Percentiles rank a stretch among this genome's conserved stretches.
These are phyloP conservation scores for Rhingia campestris DNA, from an alignment of 2,888 invertebrate species.

Conservation along the genomic window DNA sequence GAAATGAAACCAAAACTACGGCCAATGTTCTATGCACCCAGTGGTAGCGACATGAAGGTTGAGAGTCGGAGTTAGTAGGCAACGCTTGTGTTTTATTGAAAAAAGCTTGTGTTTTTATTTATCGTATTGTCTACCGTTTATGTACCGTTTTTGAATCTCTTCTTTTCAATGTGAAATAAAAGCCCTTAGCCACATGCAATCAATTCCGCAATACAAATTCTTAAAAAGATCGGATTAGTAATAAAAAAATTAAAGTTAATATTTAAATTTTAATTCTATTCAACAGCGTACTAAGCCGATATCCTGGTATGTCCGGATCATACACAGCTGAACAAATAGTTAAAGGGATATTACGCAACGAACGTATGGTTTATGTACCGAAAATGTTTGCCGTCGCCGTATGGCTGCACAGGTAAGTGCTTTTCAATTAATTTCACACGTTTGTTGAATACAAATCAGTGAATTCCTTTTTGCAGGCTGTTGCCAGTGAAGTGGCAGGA, in stretches of 20 bases:
- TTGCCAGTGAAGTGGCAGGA: constrained; percentile 82
- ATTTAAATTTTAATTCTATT: not conserved
- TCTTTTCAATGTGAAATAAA: too few relatives aligned
- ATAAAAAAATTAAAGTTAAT: not conserved
- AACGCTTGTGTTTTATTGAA: too few relatives aligned
- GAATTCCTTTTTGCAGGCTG: constrained; percentile 75
- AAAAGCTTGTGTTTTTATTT: too few relatives aligned
- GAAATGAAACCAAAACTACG: too few relatives aligned
- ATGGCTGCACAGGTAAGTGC: constrained; percentile 80
- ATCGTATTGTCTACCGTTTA: too few relatives aligned
- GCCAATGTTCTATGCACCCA: too few relatives aligned
- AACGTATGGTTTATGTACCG: constrained; percentile 81
- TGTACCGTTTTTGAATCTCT: too few relatives aligned
- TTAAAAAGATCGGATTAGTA: too few relatives aligned
- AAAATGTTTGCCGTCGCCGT: constrained; percentile 81
- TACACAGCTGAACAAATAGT: constrained; percentile 81
- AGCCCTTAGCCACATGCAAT: too few relatives aligned
- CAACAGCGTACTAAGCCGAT: constrained; percentile 79
- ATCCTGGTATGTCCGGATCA: constrained; percentile 81
- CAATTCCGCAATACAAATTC: too few relatives aligned
- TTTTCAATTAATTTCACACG: constrained; percentile 32
- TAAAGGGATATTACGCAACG: constrained; percentile 80
- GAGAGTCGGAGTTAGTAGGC: too few relatives aligned
- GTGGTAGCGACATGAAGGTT: too few relatives aligned
- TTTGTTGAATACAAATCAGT: constrained; percentile 40